These are phyloP conservation scores for Ceratina calcarata DNA, from an alignment of 1,140 invertebrate species.

Conservation along the genomic window DNA sequence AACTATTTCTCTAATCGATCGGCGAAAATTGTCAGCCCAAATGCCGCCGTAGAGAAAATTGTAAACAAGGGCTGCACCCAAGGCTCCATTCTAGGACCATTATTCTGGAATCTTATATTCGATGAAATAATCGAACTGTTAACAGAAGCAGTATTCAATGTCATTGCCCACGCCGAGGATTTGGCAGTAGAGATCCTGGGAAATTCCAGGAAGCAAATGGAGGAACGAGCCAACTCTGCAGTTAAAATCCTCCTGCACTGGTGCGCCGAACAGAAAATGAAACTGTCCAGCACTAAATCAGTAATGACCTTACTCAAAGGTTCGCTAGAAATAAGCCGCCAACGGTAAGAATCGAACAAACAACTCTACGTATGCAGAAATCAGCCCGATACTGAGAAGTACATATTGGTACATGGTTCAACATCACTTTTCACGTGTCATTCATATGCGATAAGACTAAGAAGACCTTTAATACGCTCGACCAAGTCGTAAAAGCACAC, in stretches of 20 bases:
- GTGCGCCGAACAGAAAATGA: background rate
- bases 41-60: background rate
- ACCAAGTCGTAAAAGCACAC: background rate
- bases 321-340: background rate
- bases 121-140: background rate
- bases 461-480: background rate
- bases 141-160: background rate
- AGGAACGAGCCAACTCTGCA: background rate
- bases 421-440: background rate
- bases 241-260: background rate
- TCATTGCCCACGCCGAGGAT: background rate
- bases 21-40: background rate
- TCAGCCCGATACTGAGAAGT: background rate
- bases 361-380: background rate
- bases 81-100: background rate
- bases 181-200: background rate
- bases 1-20: background rate
- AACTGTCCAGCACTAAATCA: background rate
- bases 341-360: background rate
- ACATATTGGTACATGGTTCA: background rate
- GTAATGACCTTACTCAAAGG: background rate
- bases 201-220: background rate
- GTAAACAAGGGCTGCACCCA: background rate
- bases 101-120: background rate
- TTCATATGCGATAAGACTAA: background rate